A percentile compares a stretch with the other conserved stretches of the same genome.
Conservation (phyloP, 2,888 invertebrate genomes). For the Reticulitermes lucifugus region DNA sequence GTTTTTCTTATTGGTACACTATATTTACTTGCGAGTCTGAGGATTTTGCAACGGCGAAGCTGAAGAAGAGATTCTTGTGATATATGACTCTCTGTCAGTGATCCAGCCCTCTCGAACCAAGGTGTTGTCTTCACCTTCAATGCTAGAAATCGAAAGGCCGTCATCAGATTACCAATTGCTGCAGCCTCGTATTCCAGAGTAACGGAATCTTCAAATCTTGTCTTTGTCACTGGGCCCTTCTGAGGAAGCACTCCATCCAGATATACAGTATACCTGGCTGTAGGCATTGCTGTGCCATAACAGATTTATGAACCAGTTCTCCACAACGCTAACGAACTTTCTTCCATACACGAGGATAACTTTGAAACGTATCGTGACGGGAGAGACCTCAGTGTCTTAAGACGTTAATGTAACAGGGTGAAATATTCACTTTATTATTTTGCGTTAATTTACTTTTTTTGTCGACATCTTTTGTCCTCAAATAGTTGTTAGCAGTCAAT, state of each 20-base stretch:
- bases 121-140: too few relatives aligned
- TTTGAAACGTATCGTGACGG: constrained; percentile 18
- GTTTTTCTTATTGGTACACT: too few relatives aligned
- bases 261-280: neutral
- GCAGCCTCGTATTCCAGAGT: too few relatives aligned
- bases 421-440: constrained; percentile 29
- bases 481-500: constrained; percentile 35
- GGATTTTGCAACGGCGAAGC: too few relatives aligned
- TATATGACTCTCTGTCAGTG: too few relatives aligned
- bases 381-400: constrained; percentile 23
- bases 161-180: too few relatives aligned
- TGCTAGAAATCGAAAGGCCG: too few relatives aligned
- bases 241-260: neutral
- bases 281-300: constrained; percentile 23
- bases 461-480: constrained; percentile 29
- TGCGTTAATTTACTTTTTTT: constrained; percentile 34
- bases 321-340: constrained; percentile 39
- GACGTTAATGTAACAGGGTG: constrained; percentile 25
- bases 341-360: neutral
- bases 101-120: too few relatives aligned
- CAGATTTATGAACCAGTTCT: constrained; percentile 35
- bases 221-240: neutral
- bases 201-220: too few relatives aligned
- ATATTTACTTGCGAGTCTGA: too few relatives aligned
- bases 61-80: too few relatives aligned